Base-by-base conservation (phyloP, 2,888 invertebrate genomes). In the Dasypolia templi region DNA sequence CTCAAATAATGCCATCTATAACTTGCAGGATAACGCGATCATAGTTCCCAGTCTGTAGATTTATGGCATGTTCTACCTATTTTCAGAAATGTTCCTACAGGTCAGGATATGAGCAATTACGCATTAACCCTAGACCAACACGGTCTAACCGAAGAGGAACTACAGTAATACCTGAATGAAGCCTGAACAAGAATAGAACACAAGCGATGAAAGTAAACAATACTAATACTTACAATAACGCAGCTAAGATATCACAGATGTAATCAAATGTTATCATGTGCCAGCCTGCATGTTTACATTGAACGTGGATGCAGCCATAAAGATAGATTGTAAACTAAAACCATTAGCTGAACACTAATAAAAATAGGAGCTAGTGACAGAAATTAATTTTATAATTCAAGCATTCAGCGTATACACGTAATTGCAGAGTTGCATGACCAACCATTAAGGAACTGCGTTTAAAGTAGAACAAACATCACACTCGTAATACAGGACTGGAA, bases 391-490 rank as follows among this genome's bases (percentile, higher is more conserved):
- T 59, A 59, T 71, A n/a, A n/a, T 80, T 66, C 26, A 68, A 72
- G 53, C 59, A 53, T 67, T 61, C 32, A 76, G 32, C 29, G 46
- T 39, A 59, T 77, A 11, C 22, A 32, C 32, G 22, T 56, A 72
- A 78, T 68, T 64, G 42, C 64, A 7, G 78, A 78, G 70, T 78
- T 61, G 83, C 72, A 82, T 82, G 78, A 63, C 58, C 39, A 51
- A 35, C 42, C 78, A 67, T 71, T 63, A 76, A n/a, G 70, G 44
- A 42, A 77, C 77, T 66, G 46, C 51, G 81, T 81, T 63, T 59
- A n/a, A 64, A 79, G 32, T 62, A 59, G 59, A 59, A 53, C 46
- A 62, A 62, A 74, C 58, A 51, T 51, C 9, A 22, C 29, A 49
- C 53, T 11, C 39, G 39, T 42, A 53, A 29, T 29, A 62, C 5